phyloP scores from a whole-genome alignment of 1,140 invertebrate genomes.

The Drosophila melanica region DNA sequence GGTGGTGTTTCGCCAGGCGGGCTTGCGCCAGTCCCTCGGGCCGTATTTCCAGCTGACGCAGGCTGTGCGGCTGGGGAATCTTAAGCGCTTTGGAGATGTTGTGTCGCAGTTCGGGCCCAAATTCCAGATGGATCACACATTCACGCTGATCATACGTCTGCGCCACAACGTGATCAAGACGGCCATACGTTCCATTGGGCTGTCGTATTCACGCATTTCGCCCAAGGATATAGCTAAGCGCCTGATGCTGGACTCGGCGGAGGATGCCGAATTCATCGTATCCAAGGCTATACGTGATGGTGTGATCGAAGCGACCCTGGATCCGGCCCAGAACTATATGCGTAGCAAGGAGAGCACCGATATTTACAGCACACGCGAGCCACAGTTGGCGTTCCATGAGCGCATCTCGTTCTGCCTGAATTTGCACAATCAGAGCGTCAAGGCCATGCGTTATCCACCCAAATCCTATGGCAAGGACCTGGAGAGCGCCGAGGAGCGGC shows the following conservation, averaged over 20 bases:
- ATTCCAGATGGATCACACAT: constrained; percentile 96
- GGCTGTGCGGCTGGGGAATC: constrained; percentile 97
- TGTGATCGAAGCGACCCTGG: constrained; percentile 98
- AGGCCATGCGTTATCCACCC: constrained; percentile 99
- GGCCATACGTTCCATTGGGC: constrained; percentile 97
- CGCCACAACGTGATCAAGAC: constrained; percentile 99
- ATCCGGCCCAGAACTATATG: constrained; percentile 98
- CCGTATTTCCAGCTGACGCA: constrained; percentile 99
- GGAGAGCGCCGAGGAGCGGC: constrained; percentile 97
- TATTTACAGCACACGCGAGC: constrained; percentile 98
- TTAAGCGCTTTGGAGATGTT: constrained; percentile 97
- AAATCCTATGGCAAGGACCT: constrained; percentile 99
- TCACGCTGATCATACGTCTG: constrained; percentile 96
- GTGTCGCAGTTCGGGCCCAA: constrained; percentile 94
- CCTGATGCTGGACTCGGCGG: constrained; percentile 95
- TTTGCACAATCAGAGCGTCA: constrained; percentile 98
- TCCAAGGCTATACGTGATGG: constrained; percentile 99
- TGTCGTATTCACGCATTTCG: constrained; percentile 98
- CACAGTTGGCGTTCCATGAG: constrained; percentile 98
- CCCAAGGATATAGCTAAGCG: constrained; percentile 97
- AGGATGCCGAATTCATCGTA: constrained; percentile 99
- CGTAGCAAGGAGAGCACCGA: constrained; percentile 98
- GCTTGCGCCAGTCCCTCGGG: constrained; percentile 92
- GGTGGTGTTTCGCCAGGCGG: constrained; percentile 94
- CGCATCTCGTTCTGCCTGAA: constrained; percentile 99